Evolutionary conservation across 1,140 invertebrate genomes (phyloP), one percentile per base, ranked within the genome.

Genomic region (Zaprionus tsacasi): DNA sequence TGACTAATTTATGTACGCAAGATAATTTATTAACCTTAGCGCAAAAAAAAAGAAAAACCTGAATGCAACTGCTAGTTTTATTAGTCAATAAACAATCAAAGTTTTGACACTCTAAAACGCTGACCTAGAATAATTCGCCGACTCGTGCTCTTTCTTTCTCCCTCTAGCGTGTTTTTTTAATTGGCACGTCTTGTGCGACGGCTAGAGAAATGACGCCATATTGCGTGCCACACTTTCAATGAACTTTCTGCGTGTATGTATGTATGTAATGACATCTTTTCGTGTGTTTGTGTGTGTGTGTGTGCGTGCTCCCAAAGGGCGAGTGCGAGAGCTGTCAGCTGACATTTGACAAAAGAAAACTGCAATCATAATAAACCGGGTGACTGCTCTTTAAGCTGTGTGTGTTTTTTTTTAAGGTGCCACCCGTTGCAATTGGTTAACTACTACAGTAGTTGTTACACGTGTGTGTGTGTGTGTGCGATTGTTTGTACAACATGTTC

Each of bases 291-390:
- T 45, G 35, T 75, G 52, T 40, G 25, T 58, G 38, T 56, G 17
- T 68, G 30, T 13, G 35, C 43, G 45, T 45, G 38, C 69, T 69
- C 50, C 13, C 6, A 69, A 70, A 57, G 43, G 74, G 59, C 52
- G 40, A 63, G 63, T 48, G 55, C 61, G 40, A 40, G 38, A 40
- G 60, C 55, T 13, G 79, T 70, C 81, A 83, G 81, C 81, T 83
- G 81, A 81, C 81, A 85, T 76, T 85, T 85, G 78, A 81, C 78
- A 77, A 63, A 73, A 72, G 58, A 78, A 82, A 82, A 71, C 65
- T 69, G 76, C 80, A 80, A 60, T 75, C 52, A 69, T 38, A 64
- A 70, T 52, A 58, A 52, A 86, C 68, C 78, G 45, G 21, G 11
- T 50, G 21, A 50, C 45, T 50, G 21, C 45, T 11, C 7, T 50